Base-by-base conservation (phyloP, 2,797 vertebrate species). In the Cichlasoma orientale region DNA sequence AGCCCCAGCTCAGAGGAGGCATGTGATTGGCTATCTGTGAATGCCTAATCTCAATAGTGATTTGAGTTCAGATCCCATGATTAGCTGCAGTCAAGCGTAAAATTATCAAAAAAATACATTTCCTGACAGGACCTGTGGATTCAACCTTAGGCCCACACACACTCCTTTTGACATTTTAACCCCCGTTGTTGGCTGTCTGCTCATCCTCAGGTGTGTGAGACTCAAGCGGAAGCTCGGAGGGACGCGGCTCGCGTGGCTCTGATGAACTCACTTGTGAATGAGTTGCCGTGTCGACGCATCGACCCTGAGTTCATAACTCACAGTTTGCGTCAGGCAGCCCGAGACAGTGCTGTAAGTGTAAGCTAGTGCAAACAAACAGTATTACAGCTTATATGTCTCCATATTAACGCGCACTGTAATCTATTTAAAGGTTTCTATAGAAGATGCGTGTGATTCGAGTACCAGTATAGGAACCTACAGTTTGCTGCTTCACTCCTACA, bases 261-360 rank as follows among this genome's bases (percentile, higher is more conserved):
- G 74, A 97, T 98, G 95, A 98, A 98, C 93, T 98, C 97, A 4
- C 94, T 97, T 11, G 97, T 97, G 90, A 98, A 98, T 3, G 97
- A 98, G 90, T 88, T 98, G 86, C 97, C 97, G 2, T 97, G 95
- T 58, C 95, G 96, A 57, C 94, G 90, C 52, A 98, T 98, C 92
- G 96, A 93, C 86, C 89, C 95, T 58, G 95, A 97, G 75, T 98
- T 98, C 91, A 97, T 98, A 66, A 80, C 94, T 79, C 94, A 94
- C 70, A 98, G 97, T 82, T 89, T 98, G 59, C 91, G 94, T 78
- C 97, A 98, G 88, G 96, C 97, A 0, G 91, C 95, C 3, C 83
- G 92, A 44, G 96, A 97, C 77, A 96, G 96, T 72, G 94, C 94
- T 0, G 96, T 97, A 93, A 97, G 96, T 95, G 29, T 79, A 36